Base-by-base conservation (phyloP, 2,797 vertebrate species). In the Adelosebastes latens region DNA sequence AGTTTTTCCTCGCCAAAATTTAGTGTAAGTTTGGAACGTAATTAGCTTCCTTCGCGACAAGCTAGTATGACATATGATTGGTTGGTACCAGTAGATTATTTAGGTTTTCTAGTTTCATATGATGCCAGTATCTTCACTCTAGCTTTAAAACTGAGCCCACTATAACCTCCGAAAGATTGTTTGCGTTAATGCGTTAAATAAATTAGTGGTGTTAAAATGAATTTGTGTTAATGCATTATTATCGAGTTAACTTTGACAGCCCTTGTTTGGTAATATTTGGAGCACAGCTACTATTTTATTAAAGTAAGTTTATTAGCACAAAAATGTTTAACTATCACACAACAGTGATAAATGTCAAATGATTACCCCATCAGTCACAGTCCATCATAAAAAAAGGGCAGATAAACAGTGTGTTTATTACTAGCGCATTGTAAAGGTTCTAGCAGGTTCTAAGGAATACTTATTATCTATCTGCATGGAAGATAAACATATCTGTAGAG, bases 151-250 rank as follows among this genome's bases (percentile, higher is more conserved):
- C 2, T 46, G 42, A 46, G 42, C 42, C 42, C 0, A 1, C 16
- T 18, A 46, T 0, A 46, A 46, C 1, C 42, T 46, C 6, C 6
- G 0, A 0, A 46, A 46, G 14, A 18, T 46, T 18, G 0, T 0
- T 46, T 46, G 14, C 0, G 14, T 46, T 46, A 46, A 46, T 18
- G 3, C 14, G 14, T 46, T 46, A 46, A 46, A 46, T 46, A 46
- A 46, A 46, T 46, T 18, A 46, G 42, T 46, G 16, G 16, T 16
- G 1, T 46, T 46, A 18, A 42, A 42, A 42, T 42, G 0, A 42
- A 18, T 18, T 46, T 46, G 0, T 12, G 11, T 36, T 36, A 36
- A 2, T 4, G 11, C 36, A 0, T 46, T 46, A 46, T 46, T 46
- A 46, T 46, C 0, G 16, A 0, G 3, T 46, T 18, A 46, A 46